A percentile compares a stretch with the other conserved stretches of the same genome.
These are phyloP conservation scores for Pygoscelis adeliae DNA, from an alignment of 2,113 vertebrate genomes.

Conservation along the genomic window DNA sequence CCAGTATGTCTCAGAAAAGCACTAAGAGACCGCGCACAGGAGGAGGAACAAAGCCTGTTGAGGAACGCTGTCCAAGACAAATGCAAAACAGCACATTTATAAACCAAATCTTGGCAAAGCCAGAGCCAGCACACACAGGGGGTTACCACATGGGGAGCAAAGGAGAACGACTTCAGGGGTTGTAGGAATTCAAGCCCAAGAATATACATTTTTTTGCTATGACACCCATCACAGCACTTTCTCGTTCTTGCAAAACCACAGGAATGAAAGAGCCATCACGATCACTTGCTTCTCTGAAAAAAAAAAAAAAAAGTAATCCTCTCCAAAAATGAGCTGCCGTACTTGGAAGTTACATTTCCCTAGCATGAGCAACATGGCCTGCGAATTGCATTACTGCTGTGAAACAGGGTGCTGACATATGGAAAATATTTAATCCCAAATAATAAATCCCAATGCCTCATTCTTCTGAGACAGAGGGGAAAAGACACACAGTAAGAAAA, in stretches of 20 bases:
- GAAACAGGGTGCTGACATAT: background rate
- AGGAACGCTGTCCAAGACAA: background rate
- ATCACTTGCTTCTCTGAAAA: background rate
- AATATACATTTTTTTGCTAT: background rate
- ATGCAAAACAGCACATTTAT: background rate
- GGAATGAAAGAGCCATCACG: background rate
- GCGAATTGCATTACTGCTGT: background rate
- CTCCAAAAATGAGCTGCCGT: background rate
- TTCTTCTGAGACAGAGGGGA: background rate
- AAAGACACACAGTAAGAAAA: background rate
- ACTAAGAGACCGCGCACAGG: background rate
- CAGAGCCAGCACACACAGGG: background rate
- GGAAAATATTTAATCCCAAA: background rate
- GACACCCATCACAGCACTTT: background rate
- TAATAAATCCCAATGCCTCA: background rate
- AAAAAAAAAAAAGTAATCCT: background rate
- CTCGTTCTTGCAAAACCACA: background rate
- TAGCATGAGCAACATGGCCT: background rate
- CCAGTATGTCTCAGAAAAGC: background rate
- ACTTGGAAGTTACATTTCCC: background rate
- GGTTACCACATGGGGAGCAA: accelerated
- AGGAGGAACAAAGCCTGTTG: background rate
- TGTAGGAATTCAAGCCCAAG: background rate
- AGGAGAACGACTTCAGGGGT: background rate
- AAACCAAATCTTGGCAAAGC: background rate